phyloP scores from a whole-genome alignment of 2,797 vertebrate species.

The Rhyacichthys aspro region DNA sequence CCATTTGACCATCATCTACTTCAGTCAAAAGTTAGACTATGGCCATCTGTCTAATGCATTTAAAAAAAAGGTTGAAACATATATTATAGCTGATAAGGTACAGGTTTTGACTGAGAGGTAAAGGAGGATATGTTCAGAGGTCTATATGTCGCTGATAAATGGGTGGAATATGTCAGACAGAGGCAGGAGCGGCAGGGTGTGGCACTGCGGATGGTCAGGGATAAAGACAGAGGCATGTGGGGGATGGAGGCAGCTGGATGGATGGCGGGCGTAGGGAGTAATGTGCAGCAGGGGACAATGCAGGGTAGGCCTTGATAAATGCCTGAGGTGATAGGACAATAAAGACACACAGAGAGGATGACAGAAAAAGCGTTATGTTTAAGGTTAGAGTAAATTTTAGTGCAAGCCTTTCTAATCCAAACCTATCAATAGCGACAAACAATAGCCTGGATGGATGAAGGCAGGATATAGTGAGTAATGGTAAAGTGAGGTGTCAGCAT shows the following conservation, averaged over 20 bases:
- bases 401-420: neutral
- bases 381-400: neutral
- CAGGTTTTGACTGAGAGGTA: neutral
- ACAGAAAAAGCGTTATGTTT: neutral
- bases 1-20: too few relatives aligned
- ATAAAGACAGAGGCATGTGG: conserved; percentile 56
- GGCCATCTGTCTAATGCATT: too few relatives aligned
- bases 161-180: conserved; percentile 17
- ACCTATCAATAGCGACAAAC: conserved; percentile 19
- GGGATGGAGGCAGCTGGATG: conserved; percentile 29
- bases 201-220: conserved; percentile 35
- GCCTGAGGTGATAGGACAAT: conserved; percentile 30
- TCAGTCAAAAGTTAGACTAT: too few relatives aligned
- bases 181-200: conserved; percentile 33
- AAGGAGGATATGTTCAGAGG: conserved; percentile 20
- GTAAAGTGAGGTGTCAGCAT: conserved; percentile 56
- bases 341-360: conserved; percentile 16
- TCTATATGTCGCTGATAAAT: conserved; percentile 32
- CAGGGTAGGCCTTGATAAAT: conserved; percentile 50
- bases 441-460: conserved; percentile 53
- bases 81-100: too few relatives aligned
- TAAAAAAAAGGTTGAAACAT: too few relatives aligned
- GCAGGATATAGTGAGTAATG: conserved; percentile 50
- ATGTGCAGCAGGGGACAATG: conserved; percentile 38
- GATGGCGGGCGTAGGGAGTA: conserved; percentile 46